These are phyloP conservation scores for Casuarius casuarius DNA, from an alignment of 2,113 vertebrate species.

Conservation along the genomic window DNA sequence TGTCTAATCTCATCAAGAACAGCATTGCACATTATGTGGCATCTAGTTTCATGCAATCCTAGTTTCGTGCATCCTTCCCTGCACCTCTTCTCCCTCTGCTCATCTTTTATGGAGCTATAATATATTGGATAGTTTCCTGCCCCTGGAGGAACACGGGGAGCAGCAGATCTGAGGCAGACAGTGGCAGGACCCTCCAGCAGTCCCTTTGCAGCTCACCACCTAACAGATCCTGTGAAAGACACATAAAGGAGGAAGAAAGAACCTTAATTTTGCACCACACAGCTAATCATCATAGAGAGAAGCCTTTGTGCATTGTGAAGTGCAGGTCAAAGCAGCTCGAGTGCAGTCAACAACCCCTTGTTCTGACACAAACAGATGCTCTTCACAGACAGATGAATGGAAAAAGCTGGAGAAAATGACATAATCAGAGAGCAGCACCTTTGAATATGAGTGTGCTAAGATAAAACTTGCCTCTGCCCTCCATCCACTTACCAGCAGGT, in stretches of 20 bases:
- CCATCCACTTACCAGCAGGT: not conserved
- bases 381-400: conserved; percentile 4
- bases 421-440: conserved; percentile 37
- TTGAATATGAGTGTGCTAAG: conserved; percentile 17
- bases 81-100: not conserved
- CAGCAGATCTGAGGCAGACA: not conserved
- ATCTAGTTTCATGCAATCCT: rapidly evolving
- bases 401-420: conserved; percentile 6
- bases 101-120: not conserved
- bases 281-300: not conserved
- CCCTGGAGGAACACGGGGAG: not conserved
- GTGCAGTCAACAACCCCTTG: conserved; percentile 43
- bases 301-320: conserved; percentile 36
- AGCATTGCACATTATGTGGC: not conserved
- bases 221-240: not conserved
- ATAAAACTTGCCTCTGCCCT: conserved; percentile 33
- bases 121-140: not conserved
- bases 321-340: conserved; percentile 32
- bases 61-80: too few relatives aligned
- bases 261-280: not conserved
- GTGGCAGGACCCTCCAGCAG: not conserved
- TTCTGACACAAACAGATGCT: conserved; percentile 55
- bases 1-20: not conserved
- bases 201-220: not conserved
- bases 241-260: not conserved